Conservation (phyloP, 2,888 invertebrate genomes). For the Eudemis profundana region DNA sequence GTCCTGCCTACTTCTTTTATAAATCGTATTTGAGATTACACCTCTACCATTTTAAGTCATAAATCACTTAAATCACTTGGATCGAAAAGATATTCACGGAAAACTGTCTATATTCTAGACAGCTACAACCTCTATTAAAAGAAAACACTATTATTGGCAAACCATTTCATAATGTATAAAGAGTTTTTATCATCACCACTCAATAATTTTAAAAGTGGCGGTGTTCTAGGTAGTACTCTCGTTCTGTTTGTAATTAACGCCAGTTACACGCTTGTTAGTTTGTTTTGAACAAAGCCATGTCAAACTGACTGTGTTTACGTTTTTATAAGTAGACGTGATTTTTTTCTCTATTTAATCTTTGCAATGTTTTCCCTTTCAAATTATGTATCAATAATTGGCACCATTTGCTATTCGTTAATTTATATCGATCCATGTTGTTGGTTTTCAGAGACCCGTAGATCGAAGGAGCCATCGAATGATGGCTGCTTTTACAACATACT, state of each 20-base stretch:
- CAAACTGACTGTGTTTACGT: conserved; percentile 29
- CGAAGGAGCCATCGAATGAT: background rate
- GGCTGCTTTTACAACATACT: background rate
- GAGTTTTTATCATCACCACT: background rate
- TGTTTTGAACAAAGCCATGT: conserved; percentile 35
- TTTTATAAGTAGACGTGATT: conserved; percentile 46
- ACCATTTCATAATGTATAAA: too few species aligned
- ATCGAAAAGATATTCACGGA: too few species aligned
- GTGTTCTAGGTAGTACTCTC: background rate
- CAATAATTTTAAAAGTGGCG: background rate
- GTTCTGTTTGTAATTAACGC: conserved; percentile 1
- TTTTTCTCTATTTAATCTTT: conserved; percentile 72
- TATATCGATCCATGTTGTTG: conserved; percentile 59
- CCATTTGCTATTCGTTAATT: conserved; percentile 30
- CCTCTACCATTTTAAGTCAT: too few species aligned
- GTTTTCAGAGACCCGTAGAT: conserved; percentile 45
- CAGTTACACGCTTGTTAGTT: conserved; percentile 34
- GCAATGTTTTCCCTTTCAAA: conserved; percentile 77
- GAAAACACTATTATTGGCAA: background rate
- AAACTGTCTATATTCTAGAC: too few species aligned
- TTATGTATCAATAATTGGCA: conserved; percentile 37
- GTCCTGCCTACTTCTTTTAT: background rate
- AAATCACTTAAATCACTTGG: too few species aligned
- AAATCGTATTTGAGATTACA: too few species aligned
- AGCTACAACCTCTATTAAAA: too few species aligned